Evolutionary conservation across 2,888 invertebrate species (phyloP).

Genomic region (Dascillus cervinus): DNA sequence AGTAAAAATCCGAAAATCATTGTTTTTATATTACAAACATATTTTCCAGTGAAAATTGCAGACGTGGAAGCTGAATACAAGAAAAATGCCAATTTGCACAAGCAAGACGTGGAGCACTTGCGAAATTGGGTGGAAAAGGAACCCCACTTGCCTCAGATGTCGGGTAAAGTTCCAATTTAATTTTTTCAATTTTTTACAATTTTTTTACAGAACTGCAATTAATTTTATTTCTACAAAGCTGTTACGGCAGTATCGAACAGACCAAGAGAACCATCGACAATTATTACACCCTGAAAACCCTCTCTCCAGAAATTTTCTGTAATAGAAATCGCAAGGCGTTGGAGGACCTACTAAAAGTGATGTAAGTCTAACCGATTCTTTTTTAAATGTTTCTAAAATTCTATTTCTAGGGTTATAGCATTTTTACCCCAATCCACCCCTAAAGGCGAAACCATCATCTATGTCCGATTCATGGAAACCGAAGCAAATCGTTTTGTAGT

Average conservation of each 20-base stretch:
- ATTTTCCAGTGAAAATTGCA: too few species aligned
- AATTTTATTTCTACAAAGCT: constrained; percentile 57
- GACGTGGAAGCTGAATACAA: constrained; percentile 50
- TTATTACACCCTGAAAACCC: constrained; percentile 54
- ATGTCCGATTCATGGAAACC: constrained; percentile 40
- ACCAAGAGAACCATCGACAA: constrained; percentile 60
- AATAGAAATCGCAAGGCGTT: too few species aligned
- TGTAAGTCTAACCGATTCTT: too few species aligned
- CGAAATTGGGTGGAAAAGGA: constrained; percentile 59
- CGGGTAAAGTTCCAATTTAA: too few species aligned
- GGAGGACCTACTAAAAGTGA: too few species aligned
- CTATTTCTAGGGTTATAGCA: constrained; percentile 4
- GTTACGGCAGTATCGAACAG: constrained; percentile 53
- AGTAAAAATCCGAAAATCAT: too few species aligned
- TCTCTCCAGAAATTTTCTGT: constrained; percentile 56
- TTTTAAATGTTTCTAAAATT: background rate
- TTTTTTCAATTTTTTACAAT: too few species aligned
- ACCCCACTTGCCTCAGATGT: constrained; percentile 55
- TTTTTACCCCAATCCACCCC: constrained; percentile 21
- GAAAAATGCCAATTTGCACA: constrained; percentile 53
- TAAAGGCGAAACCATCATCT: constrained; percentile 29
- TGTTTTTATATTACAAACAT: too few species aligned
- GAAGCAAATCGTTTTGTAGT: constrained; percentile 55
- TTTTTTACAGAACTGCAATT: constrained; percentile 32
- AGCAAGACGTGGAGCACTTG: constrained; percentile 52